phyloP scores from a whole-genome alignment of 2,113 vertebrate species.

The Proterorhinus semilunaris region DNA sequence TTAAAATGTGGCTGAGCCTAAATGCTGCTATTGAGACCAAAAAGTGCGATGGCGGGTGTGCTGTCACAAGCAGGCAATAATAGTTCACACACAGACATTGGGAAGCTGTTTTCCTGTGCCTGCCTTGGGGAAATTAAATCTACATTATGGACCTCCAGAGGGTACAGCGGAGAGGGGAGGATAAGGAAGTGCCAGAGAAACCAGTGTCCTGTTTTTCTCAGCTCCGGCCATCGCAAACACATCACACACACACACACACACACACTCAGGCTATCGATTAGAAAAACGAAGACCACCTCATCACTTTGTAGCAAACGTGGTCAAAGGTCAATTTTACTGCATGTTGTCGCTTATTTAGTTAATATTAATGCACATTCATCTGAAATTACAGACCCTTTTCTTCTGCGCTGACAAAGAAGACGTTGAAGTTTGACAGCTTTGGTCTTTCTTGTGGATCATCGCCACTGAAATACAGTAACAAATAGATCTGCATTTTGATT shows the following conservation, averaged over 20 bases:
- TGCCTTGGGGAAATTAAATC: constrained; percentile 83
- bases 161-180: constrained; percentile 63
- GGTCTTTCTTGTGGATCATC: too few species aligned
- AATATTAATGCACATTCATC: too few species aligned
- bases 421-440: too few species aligned
- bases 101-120: constrained; percentile 78
- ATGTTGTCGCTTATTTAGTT: not conserved
- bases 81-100: constrained; percentile 54
- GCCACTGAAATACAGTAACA: too few species aligned
- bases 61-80: constrained; percentile 64
- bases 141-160: constrained; percentile 82
- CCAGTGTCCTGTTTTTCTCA: constrained; percentile 61
- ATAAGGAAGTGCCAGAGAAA: constrained; percentile 54
- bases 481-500: too few species aligned
- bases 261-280: not conserved
- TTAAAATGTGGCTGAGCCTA: constrained; percentile 33
- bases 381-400: too few species aligned
- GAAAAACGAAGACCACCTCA: not conserved
- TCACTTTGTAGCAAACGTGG: not conserved
- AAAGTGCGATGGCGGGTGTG: constrained; percentile 20
- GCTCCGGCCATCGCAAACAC: constrained; percentile 34
- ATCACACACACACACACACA: constrained; percentile 10
- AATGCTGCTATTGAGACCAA: constrained; percentile 53
- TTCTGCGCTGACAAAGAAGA: too few species aligned
- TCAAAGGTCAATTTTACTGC: not conserved